Base-by-base conservation (phyloP, 2,113 vertebrate species). In the Psephotus haematonotus region DNA sequence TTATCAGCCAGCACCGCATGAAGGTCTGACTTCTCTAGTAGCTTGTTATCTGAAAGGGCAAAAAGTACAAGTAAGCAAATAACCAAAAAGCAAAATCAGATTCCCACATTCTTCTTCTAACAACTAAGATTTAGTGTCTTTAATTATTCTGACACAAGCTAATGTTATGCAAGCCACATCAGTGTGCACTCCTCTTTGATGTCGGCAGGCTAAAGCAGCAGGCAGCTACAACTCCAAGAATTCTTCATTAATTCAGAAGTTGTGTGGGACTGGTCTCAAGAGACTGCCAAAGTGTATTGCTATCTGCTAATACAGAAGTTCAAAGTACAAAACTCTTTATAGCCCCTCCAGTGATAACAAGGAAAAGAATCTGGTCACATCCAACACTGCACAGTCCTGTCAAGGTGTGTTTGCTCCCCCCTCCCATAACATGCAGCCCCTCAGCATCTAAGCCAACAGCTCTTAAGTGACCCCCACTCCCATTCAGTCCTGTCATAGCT, bases 21-120 rank as follows among this genome's bases (percentile, higher is more conserved):
- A 75, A 99, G 98, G 94, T 99, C 99, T 0, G 99, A 99, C 94
- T 99, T 99, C 97, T 99, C 99, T 95, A 99, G 95, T 33, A 99
- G 97, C 86, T 98, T 98, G 96, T 99, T 99, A 98, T 99, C 99
- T 99, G 89, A 81, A 63, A 80, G 11, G 44, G n/a, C 47, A 85
- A 94, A 81, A 84, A 53, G 7, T 11, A 1, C 23, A 72, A 24
- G 80, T 77, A 50, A 76, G 39, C 89, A n/a, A 7, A 84, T 10
- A 75, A 47, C 11, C 8, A 76, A 68, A 69, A 82, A 60, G 31
- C 28, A 92, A 95, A 87, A 57, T 33, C 65, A 84, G 74, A 84
- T 50, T 63, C 31, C 43, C 17, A 39, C 4, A 3, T 46, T 64
- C 41, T 33, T 71, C 25, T n/a, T 77, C 57, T 27, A 59, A 57